Evolutionary conservation across 2,113 vertebrate species (phyloP).

Genomic region (Solea senegalensis): DNA sequence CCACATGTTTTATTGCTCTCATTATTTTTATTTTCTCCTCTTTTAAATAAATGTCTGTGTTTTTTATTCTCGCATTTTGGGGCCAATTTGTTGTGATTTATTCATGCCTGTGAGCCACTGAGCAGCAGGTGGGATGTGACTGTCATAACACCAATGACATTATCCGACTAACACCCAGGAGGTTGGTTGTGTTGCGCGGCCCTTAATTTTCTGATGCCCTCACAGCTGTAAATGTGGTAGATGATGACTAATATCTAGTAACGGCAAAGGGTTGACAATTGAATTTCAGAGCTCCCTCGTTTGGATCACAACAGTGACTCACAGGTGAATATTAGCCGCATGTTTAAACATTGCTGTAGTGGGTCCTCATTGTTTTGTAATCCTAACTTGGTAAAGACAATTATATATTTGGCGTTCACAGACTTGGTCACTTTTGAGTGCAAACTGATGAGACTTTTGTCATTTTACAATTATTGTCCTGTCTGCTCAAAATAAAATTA

Average conservation of each 20-base stretch:
- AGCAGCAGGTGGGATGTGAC: conserved; percentile 71
- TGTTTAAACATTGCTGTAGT: conserved; percentile 17
- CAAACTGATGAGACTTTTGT: background rate
- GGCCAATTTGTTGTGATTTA: conserved; percentile 69
- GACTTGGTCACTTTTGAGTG: background rate
- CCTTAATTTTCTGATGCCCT: conserved; percentile 28
- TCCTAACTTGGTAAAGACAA: background rate
- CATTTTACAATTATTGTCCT: background rate
- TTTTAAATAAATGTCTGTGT: conserved; percentile 32
- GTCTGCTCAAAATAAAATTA: background rate
- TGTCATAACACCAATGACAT: conserved; percentile 64
- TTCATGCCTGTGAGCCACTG: conserved; percentile 62
- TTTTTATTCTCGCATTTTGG: conserved; percentile 26
- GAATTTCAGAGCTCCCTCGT: conserved; percentile 34
- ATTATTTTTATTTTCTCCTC: conserved; percentile 39
- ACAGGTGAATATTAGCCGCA: conserved; percentile 6
- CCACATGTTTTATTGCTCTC: conserved; percentile 52
- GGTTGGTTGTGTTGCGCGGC: conserved; percentile 34
- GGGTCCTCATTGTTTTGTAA: conserved; percentile 12
- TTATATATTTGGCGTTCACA: background rate
- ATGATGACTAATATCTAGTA: conserved; percentile 50
- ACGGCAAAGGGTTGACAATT: conserved; percentile 43
- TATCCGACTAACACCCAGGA: conserved; percentile 53
- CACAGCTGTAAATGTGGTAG: conserved; percentile 33
- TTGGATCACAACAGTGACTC: conserved; percentile 51